These are phyloP conservation scores for Tetranychus urticae DNA, from an alignment of 1,140 invertebrate species.

Conservation along the genomic window DNA sequence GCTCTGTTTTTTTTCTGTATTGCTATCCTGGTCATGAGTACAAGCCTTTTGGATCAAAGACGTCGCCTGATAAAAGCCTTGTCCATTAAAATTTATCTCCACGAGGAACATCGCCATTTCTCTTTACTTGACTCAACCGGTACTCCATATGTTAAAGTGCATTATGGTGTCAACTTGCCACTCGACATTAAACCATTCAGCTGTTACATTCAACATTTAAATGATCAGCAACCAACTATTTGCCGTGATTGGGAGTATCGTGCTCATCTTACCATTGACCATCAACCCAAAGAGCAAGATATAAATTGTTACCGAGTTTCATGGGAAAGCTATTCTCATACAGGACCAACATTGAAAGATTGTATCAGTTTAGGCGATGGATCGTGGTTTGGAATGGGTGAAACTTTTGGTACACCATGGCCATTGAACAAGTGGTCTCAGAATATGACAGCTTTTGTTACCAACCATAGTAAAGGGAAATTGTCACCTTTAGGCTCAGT, in stretches of 20 bases:
- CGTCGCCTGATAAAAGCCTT: conserved; percentile 6
- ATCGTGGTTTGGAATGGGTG: conserved; percentile 34
- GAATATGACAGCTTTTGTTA: conserved; percentile 49
- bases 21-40: neutral
- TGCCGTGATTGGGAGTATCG: conserved; percentile 15
- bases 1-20: conserved; percentile 3
- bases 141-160: conserved; percentile 6
- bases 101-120: conserved; percentile 6
- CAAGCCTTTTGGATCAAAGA: conserved; percentile 6
- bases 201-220: conserved; percentile 3
- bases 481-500: conserved; percentile 39
- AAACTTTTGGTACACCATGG: conserved; percentile 41
- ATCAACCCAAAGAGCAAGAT: conserved; percentile 4
- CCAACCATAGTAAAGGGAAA: conserved; percentile 31
- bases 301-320: conserved; percentile 43
- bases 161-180: conserved; percentile 11
- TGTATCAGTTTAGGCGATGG: conserved; percentile 41
- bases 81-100: neutral
- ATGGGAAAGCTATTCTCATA: conserved; percentile 37
- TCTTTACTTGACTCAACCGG: conserved; percentile 10
- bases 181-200: conserved; percentile 11
- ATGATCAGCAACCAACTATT: neutral
- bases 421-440: conserved; percentile 44
- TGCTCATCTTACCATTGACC: conserved; percentile 12
- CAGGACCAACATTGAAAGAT: conserved; percentile 38